Percentiles rank a stretch among this genome's conserved stretches.
Evolutionary conservation across 2,113 vertebrate species (phyloP).

Genomic region (Gobius niger): DNA sequence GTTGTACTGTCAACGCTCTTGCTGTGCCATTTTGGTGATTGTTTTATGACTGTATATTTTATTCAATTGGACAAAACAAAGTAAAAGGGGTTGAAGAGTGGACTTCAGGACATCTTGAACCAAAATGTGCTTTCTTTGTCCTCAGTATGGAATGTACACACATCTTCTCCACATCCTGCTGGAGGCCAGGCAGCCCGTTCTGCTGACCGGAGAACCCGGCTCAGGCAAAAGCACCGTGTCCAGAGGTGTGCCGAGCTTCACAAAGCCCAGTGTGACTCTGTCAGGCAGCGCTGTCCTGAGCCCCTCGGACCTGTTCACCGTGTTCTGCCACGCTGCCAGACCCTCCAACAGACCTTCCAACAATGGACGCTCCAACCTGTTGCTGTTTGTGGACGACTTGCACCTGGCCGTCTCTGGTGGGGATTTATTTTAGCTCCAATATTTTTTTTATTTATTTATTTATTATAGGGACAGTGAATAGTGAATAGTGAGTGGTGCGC

Average conservation of each 20-base stretch:
- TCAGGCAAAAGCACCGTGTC: slow-evolving; percentile 81
- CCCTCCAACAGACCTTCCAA: slow-evolving; percentile 14
- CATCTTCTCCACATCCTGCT: slow-evolving; percentile 76
- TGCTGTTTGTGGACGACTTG: slow-evolving; percentile 84
- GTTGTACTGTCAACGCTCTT: too few species aligned
- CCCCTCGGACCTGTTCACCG: slow-evolving; percentile 60
- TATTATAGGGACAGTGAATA: too few species aligned
- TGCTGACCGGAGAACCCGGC: slow-evolving; percentile 79
- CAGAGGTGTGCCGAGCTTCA: slow-evolving; percentile 66
- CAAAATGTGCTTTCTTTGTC: background rate
- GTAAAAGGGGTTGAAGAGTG: too few species aligned
- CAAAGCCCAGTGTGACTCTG: slow-evolving; percentile 56
- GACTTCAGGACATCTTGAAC: background rate
- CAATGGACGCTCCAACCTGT: slow-evolving; percentile 46
- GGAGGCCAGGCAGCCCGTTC: slow-evolving; percentile 71
- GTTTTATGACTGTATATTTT: too few species aligned
- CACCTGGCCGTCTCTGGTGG: slow-evolving; percentile 81
- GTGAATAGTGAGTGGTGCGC: too few species aligned
- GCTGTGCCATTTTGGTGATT: too few species aligned
- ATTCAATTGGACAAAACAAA: too few species aligned
- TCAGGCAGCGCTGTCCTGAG: slow-evolving; percentile 62
- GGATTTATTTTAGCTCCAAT: slow-evolving; percentile 21
- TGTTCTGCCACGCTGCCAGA: slow-evolving; percentile 52
- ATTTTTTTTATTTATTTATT: too few species aligned
- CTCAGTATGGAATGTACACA: slow-evolving; percentile 73